phyloP scores from a whole-genome alignment of 2,888 invertebrate species.

The Laspeyria flexula region DNA sequence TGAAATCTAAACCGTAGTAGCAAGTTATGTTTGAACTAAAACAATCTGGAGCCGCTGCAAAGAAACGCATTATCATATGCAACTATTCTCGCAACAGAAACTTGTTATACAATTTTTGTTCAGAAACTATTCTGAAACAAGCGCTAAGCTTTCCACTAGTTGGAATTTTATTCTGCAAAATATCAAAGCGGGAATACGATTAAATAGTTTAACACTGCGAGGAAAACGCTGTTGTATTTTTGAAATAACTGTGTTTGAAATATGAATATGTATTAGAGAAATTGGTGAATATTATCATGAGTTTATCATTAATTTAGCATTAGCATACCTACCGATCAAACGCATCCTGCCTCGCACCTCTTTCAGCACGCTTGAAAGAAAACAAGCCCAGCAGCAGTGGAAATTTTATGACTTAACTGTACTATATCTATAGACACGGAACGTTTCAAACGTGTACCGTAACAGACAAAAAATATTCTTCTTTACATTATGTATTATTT shows the following conservation, averaged over 20 bases:
- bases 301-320: too few species aligned
- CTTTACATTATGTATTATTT: too few species aligned
- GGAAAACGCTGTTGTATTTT: slow-evolving; percentile 17
- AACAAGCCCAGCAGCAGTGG: too few species aligned
- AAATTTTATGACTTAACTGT: too few species aligned
- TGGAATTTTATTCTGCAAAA: slow-evolving; percentile 33
- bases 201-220: slow-evolving; percentile 31
- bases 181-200: slow-evolving; percentile 39
- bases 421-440: too few species aligned
- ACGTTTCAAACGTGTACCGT: too few species aligned
- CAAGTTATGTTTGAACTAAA: slow-evolving; percentile 34
- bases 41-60: slow-evolving; percentile 35
- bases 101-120: slow-evolving; percentile 48
- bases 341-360: too few species aligned
- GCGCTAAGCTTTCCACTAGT: slow-evolving; percentile 37
- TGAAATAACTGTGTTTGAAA: slow-evolving; percentile 4
- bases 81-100: slow-evolving; percentile 36
- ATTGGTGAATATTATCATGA: too few species aligned
- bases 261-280: neutral
- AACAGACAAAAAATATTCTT: too few species aligned
- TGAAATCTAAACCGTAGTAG: slow-evolving; percentile 33
- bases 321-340: too few species aligned
- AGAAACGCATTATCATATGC: slow-evolving; percentile 45
- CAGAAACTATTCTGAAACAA: slow-evolving; percentile 43
- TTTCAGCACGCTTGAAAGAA: too few species aligned